phyloP scores from a whole-genome alignment of 2,797 vertebrate species.

The Sebastes trivittatus region DNA sequence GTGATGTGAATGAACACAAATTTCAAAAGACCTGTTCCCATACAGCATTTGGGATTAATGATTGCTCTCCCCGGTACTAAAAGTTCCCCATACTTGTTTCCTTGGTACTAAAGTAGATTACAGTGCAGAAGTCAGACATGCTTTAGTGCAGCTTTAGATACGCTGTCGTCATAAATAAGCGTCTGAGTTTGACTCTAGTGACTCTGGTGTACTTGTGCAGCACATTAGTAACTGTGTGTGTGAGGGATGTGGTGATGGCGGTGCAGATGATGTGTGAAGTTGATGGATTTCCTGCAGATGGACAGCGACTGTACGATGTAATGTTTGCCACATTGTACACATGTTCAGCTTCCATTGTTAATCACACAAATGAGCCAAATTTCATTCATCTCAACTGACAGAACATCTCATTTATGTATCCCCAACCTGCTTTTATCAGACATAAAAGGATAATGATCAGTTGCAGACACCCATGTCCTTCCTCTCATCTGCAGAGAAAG shows the following conservation, averaged over 20 bases:
- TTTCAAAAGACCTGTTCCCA: too few relatives aligned
- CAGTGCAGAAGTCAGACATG: background rate
- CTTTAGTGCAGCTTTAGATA: background rate
- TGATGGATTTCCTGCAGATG: background rate
- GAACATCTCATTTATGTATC: background rate
- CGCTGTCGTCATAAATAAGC: background rate
- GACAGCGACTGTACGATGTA: background rate
- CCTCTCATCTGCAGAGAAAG: conserved; percentile 1
- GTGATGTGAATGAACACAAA: too few relatives aligned
- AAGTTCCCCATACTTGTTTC: background rate
- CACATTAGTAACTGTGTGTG: background rate
- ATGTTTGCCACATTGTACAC: conserved; percentile 1
- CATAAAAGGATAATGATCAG: conserved; percentile 20
- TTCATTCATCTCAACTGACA: background rate
- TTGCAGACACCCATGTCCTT: conserved; percentile 19
- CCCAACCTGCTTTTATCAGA: background rate
- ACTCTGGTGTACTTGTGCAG: background rate
- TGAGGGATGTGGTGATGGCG: background rate
- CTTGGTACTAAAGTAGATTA: background rate
- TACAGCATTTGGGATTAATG: too few relatives aligned
- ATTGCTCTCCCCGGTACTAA: background rate
- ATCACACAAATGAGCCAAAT: background rate
- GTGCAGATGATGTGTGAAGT: background rate
- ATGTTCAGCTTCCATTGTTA: background rate
- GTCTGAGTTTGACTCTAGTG: background rate